Evolutionary conservation across 2,113 vertebrate species (phyloP).

Genomic region (Cyprinodon tularosa): DNA sequence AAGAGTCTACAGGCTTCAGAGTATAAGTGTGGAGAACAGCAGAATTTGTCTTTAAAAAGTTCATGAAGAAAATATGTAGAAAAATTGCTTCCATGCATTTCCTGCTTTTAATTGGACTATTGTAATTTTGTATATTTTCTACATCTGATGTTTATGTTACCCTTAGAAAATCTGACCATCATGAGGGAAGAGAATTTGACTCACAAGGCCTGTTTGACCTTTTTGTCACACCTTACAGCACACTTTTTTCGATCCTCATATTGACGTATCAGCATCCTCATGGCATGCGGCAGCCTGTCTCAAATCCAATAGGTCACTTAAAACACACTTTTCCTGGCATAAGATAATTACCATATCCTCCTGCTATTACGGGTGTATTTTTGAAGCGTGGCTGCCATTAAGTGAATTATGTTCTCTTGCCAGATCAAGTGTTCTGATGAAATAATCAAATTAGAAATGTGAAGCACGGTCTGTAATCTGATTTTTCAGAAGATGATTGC

Average conservation of each 20-base stretch:
- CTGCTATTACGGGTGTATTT: slow-evolving; percentile 66
- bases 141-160: background rate
- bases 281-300: slow-evolving; percentile 36
- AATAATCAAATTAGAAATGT: slow-evolving; percentile 82
- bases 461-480: slow-evolving; percentile 74
- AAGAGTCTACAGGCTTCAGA: no score
- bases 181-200: background rate
- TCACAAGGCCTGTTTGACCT: slow-evolving; percentile 5
- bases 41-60: no score
- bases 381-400: slow-evolving; percentile 65
- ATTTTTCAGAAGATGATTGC: slow-evolving; percentile 78
- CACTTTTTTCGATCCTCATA: slow-evolving; percentile 1
- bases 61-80: no score
- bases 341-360: slow-evolving; percentile 70
- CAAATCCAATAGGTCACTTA: slow-evolving; percentile 56
- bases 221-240: background rate
- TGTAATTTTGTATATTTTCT: background rate
- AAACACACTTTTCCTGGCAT: slow-evolving; percentile 42
- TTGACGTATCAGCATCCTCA: slow-evolving; percentile 30
- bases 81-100: no score
- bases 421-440: slow-evolving; percentile 68
- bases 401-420: slow-evolving; percentile 76
- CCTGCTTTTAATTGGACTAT: background rate
- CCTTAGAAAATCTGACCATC: background rate
- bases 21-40: no score